Evolutionary conservation across 2,113 vertebrate genomes (phyloP), one percentile per base, ranked within the genome.

Genomic region (Tursiops truncatus): DNA sequence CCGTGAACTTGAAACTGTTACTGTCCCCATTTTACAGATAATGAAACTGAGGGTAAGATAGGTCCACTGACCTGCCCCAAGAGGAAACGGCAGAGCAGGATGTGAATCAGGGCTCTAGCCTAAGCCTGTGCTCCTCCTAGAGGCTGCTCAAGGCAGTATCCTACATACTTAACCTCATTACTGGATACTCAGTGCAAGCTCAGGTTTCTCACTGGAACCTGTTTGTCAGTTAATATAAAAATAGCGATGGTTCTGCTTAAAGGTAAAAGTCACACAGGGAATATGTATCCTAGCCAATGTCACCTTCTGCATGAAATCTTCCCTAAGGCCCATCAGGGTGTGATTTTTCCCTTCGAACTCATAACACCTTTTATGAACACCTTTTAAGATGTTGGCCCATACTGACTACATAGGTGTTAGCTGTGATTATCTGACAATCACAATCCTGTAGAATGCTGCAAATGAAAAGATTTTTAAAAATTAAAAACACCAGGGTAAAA

Each of bases 401-500:
- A n/a, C 23, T 33, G 13, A 85, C 58, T 81, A 56, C 38, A 38
- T 10, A 73, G 68, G 58, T 93, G 23, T 85, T 89, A 81, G 53
- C 23, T 18, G 83, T 70, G 82, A 53, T 67, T 77, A 74, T 58
- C 58, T 80, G 82, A 90, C 44, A 94, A 58, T 94, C 89, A 74
- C 36, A 79, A 74, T 89, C 26, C 21, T 33, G 1, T 23, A 60
- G 44, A 70, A 90, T 38, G 11, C 26, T 76, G 38, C 23, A 58
- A 90, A 94, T 60, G 25, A 71, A 81, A 85, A 76, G 26, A 13
- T 10, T n/a, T 96, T 87, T 62, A 15, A 73, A 94, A 80, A 81
- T 41, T 44, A 23, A 94, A 70, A 77, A 71, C 4, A 28, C 4
- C 3, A 53, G 33, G 25, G 12, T 86, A 91, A 95, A 94, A 71